Base-by-base conservation (phyloP, 1,140 invertebrate genomes). In the Pseudomyrmex cubaensis region DNA sequence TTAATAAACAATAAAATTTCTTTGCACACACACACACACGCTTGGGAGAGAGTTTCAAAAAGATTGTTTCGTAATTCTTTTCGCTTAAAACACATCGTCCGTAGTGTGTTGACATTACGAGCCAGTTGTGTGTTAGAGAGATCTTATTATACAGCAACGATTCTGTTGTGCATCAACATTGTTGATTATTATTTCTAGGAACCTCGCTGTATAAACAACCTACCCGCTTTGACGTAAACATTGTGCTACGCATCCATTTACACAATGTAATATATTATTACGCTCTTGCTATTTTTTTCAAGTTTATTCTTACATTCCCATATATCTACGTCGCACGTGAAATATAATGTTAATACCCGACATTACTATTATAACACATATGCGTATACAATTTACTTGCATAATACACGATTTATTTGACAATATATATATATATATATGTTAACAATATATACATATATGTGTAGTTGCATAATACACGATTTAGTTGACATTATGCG, bases 121-220 rank as follows among this genome's bases (percentile, higher is more conserved):
- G 4, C 8, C 9, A 35, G 54, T 70, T n/a, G 7, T 1, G 5
- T 70, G 22, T 70, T 50, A 35, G 35, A 35, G 35, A 48, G 72
- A 2, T 70, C 44, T 72, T 15, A 50, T 72, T 35, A 35, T 35
- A 35, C 66, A 57, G 50, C 35, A 1, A 22, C 25, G 17, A 17
- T 3, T 69, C 52, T 48, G 63, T 10, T 35, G 4, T 67, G 17
- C 25, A 56, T 77, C 35, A 57, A 20, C 9, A 9, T 25, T 50
- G 54, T 35, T 15, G 44, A 70, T 70, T 80, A 80, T 70, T 80
- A 80, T 80, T 48, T 80, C 20, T 25, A 25, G 13, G 35, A 48
- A 61, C 12, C 44, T 59, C 8, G 15, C 7, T 70, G 62, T 13
- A 9, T 17, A 48, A 78, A 48, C 20, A 35, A 44, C n/a, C 5